Base-by-base conservation (phyloP, 2,113 vertebrate genomes). In the Ardeotis arabs region DNA sequence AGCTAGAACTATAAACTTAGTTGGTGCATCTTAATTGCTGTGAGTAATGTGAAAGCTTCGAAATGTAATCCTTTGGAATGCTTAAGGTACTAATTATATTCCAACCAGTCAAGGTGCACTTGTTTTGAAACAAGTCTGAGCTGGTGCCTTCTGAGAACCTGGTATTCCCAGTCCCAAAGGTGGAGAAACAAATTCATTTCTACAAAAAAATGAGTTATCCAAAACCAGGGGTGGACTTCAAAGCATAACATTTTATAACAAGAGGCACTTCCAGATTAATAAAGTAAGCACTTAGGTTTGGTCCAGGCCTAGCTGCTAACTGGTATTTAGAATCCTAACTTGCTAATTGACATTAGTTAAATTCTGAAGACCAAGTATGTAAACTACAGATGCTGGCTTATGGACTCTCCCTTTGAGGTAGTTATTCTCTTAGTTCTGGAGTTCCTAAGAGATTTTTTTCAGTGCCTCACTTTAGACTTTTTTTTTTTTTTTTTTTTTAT, bases 21-120 rank as follows among this genome's bases (percentile, higher is more conserved):
- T 95, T 83, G 87, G 79, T 95, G 18, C 81, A 95, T 87, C 91
- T 90, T 97, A 96, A 97, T 97, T 95, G 85, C 94, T 85, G 75
- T 97, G 96, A 97, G 90, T 97, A 97, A 97, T 94, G 89, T 31
- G 29, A 86, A 89, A 93, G 92, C 95, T 96, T 95, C 94, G 92
- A 96, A 96, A 97, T 82, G 74, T 89, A 95, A 64, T 97, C 95
- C 89, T 96, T 97, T 52, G 25, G 84, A 97, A 91, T 84, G 89
- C 85, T 89, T 95, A 95, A 90, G 66, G 93, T 84, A 73, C 75
- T 90, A 96, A 97, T 97, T 97, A 97, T 90, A 95, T 92, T 94
- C 81, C 3, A 35, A 87, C 94, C 91, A 94, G 91, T 96, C 94
- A 89, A 92, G 91, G 80, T 87, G 69, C 64, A 69, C 93, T 97